Evolutionary conservation across 2,888 invertebrate genomes (phyloP), one percentile per base, ranked within the genome.

Genomic region (Caradrina kadenii): DNA sequence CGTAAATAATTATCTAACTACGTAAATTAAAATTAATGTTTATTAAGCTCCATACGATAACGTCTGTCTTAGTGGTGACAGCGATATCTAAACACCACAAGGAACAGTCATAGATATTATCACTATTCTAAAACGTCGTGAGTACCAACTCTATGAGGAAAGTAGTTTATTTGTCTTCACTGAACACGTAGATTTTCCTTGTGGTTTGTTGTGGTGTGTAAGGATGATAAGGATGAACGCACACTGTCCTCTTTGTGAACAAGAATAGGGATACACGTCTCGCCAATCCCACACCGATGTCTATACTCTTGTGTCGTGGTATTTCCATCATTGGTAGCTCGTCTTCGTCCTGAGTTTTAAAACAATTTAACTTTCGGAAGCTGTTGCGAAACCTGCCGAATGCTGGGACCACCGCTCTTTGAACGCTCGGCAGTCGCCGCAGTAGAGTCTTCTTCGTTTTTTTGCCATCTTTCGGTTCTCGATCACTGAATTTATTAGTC

Each of bases 191-290:
- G 45, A 96, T 91, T 88, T 95, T 95, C 81, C 96, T 91, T 10
- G 94, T 91, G 0, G 92, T 93, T 82, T 94, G 94, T 63, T 89
- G 89, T 11, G 96, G 96, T 19, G 94, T 94, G 72, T 89, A 96
- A 1, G 96, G 96, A 70, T 96, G 96, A 76, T 94, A 96, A 0
- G 96, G 96, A 79, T 96, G 96, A 45, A 92, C 88, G 70, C 93
- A 93, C 45, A 94, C 93, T 2, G 94, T 92, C 73, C 90, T 89
- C 72, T 87, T 93, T 5, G 94, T 94, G 67, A 96, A 96, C 26
- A 96, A 83, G 64, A 96, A 95, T 45, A 93, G 87, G 0, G 96
- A 96, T 63, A 94, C 88, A 67, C 92, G 88, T 26, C 96, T 85
- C n/a, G 94, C 93, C 10, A 95, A 76, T 2, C 94, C 94, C 7